Evolutionary conservation across 2,113 vertebrate genomes (phyloP).

Genomic region (Barnardius zonarius): DNA sequence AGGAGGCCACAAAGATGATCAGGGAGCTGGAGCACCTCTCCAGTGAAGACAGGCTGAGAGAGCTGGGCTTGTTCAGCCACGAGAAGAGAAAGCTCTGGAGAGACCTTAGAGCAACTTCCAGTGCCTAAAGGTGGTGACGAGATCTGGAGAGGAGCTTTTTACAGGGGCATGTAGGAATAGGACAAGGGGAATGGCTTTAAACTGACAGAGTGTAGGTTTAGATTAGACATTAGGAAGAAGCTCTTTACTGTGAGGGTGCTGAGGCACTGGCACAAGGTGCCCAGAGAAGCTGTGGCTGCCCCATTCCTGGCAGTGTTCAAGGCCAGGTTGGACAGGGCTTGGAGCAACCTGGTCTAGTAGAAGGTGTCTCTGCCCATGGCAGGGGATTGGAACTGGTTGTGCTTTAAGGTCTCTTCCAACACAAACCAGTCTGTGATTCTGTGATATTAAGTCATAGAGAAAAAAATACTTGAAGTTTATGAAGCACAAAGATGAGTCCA

Average conservation of each 20-base stretch:
- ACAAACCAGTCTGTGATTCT: neutral
- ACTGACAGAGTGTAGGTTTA: neutral
- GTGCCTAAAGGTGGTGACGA: neutral
- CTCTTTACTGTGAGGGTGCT: neutral
- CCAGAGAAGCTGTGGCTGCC: neutral
- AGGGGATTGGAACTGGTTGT: neutral
- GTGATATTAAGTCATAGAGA: neutral
- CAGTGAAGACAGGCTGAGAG: neutral
- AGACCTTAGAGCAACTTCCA: neutral
- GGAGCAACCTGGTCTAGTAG: neutral
- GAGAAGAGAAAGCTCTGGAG: neutral
- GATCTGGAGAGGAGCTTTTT: neutral
- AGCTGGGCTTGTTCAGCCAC: neutral
- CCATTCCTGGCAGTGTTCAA: neutral
- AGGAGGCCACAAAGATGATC: neutral
- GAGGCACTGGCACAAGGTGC: neutral
- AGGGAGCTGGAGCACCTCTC: neutral
- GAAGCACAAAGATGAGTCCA: accelerated
- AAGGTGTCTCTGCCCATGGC: neutral
- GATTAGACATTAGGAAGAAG: neutral
- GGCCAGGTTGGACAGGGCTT: neutral
- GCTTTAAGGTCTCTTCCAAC: neutral
- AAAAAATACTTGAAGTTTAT: neutral
- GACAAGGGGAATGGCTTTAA: neutral
- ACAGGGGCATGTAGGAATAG: neutral